Base-by-base conservation (phyloP, 1,140 invertebrate genomes). In the Drosophila biarmipes region DNA sequence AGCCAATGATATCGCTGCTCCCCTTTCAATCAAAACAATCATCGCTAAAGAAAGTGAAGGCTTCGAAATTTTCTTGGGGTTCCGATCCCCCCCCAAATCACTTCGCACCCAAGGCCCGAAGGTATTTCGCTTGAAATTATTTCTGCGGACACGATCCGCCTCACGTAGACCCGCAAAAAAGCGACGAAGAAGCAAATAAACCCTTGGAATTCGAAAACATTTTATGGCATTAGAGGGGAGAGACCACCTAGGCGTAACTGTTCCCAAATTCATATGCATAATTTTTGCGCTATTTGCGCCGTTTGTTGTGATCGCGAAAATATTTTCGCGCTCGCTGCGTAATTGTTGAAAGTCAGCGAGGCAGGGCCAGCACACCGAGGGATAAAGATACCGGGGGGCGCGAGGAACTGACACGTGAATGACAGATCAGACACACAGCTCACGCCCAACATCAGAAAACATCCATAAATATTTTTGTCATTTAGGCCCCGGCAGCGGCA, bases 401-500 rank as follows among this genome's bases (percentile, higher is more conserved):
- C 19, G 69, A 48, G 56, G 64, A 37, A 19, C 14, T 37, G 73
- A 58, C 55, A 69, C 42, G 55, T 73, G 73, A 69, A 54, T 86
- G 78, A 73, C 38, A 74, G 81, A 89, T 89, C 80, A 72, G 48
- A 74, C 45, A 87, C 68, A 51, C 82, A 78, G 40, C 69, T 82
- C 84, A 87, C 81, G 81, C 55, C 64, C 81, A 80, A 56, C 73
- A 80, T 73, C 55, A 68, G 58, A 75, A 82, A 78, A 78, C 78
- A 82, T 87, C 82, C 79, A 89, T 87, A 87, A 87, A 87, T 87
- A 87, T 87, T 89, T 87, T 87, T 82, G 84, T 87, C 82, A 74
- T 87, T 67, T 86, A 73, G 57, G 61, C 51, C 45, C 58, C 34
- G 53, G 58, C 45, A 52, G 57, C 17, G 37, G 71, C 54, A 66